Evolutionary conservation across 2,888 invertebrate genomes (phyloP).

Genomic region (Drosophila mayaguana): DNA sequence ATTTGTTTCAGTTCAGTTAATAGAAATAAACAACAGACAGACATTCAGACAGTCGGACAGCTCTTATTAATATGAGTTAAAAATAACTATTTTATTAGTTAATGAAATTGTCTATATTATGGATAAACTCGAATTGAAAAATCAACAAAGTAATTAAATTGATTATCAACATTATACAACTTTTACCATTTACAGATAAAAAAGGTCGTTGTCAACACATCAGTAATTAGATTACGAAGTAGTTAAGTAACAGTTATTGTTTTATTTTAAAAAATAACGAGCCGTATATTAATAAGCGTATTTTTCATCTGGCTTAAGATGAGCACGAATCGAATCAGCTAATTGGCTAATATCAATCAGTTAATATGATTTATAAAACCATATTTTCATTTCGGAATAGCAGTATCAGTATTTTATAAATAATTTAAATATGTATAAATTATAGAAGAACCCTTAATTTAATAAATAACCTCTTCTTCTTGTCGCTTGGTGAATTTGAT

Average conservation of each 20-base stretch:
- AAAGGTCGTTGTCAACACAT: slow-evolving; percentile 14
- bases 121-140: background rate
- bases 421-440: slow-evolving; percentile 13
- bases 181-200: background rate
- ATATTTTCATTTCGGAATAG: slow-evolving; percentile 11
- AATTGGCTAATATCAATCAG: background rate
- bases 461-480: slow-evolving; percentile 67
- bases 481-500: slow-evolving; percentile 65
- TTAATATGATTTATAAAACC: slow-evolving; percentile 7
- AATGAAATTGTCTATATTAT: background rate
- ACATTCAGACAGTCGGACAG: background rate
- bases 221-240: slow-evolving; percentile 29
- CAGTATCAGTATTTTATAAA: slow-evolving; percentile 6
- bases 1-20: background rate
- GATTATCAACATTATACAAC: background rate
- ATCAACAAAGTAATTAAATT: background rate
- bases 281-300: slow-evolving; percentile 16
- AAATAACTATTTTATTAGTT: background rate
- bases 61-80: background rate
- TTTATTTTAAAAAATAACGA: slow-evolving; percentile 42
- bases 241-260: slow-evolving; percentile 29
- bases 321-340: slow-evolving; percentile 8
- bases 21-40: background rate
- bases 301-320: slow-evolving; percentile 14
- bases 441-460: slow-evolving; percentile 35